phyloP scores from a whole-genome alignment of 2,888 invertebrate genomes.

The Netelia fuscicornis region DNA sequence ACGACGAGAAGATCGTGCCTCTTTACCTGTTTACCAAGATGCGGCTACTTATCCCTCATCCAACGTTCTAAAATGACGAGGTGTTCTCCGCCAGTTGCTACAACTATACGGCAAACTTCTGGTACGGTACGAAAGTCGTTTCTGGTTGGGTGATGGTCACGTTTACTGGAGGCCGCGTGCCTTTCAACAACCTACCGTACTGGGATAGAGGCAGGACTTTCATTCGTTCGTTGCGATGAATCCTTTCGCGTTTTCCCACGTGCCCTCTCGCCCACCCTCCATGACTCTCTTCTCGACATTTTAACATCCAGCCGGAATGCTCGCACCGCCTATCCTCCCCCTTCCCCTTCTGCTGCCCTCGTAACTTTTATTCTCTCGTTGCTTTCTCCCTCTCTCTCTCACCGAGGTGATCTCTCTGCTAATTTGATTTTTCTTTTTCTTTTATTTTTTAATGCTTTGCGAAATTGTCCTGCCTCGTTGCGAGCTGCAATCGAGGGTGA shows the following conservation, averaged over 20 bases:
- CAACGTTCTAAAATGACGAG: constrained; percentile 73
- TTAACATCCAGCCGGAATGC: constrained; percentile 72
- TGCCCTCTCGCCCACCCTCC: constrained; percentile 70
- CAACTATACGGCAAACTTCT: constrained; percentile 52
- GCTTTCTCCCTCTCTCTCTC: background rate
- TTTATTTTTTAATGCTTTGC: constrained; percentile 69
- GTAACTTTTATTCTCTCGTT: constrained; percentile 8
- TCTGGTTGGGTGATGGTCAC: constrained; percentile 62
- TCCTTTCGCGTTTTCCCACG: constrained; percentile 81
- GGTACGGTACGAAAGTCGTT: constrained; percentile 44
- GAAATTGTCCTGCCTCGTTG: constrained; percentile 73
- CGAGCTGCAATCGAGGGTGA: constrained; percentile 12
- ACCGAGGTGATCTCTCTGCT: constrained; percentile 42
- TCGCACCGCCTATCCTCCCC: constrained; percentile 68
- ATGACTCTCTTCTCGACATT: constrained; percentile 67
- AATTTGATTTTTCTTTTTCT: constrained; percentile 58
- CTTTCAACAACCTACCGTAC: constrained; percentile 56
- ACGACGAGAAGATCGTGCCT: constrained; percentile 69
- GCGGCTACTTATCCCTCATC: constrained; percentile 76
- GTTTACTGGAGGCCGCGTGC: constrained; percentile 55
- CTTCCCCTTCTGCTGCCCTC: constrained; percentile 54
- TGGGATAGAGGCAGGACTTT: constrained; percentile 37
- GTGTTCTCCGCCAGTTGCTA: constrained; percentile 60
- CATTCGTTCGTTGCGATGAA: constrained; percentile 67
- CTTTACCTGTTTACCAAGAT: constrained; percentile 81